Percentiles rank a stretch among this genome's conserved stretches.
Conservation (phyloP, 2,797 vertebrate genomes). For the Pangasius mekongensis region DNA sequence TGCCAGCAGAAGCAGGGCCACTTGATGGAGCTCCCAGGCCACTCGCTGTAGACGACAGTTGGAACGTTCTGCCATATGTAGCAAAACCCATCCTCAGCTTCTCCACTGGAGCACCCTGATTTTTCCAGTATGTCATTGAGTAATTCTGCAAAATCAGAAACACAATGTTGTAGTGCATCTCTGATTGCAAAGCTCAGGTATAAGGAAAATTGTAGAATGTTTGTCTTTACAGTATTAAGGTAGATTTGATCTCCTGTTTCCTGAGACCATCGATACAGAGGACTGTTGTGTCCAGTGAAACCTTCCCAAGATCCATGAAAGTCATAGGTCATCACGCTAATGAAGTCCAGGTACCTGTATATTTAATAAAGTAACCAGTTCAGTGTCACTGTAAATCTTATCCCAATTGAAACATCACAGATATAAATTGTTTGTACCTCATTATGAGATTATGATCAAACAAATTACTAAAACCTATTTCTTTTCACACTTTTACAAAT, state of each 20-base stretch:
- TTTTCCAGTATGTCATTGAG: slow-evolving; percentile 79
- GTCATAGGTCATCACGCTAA: slow-evolving; percentile 82
- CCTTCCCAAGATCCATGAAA: slow-evolving; percentile 79
- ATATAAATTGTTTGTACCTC: neutral
- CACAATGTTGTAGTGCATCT: neutral
- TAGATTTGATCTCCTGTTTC: slow-evolving; percentile 68
- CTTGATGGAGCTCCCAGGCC: slow-evolving; percentile 65
- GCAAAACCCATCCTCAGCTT: slow-evolving; percentile 82
- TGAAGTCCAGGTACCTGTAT: slow-evolving; percentile 78
- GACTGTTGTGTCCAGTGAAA: slow-evolving; percentile 80
- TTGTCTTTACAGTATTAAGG: slow-evolving; percentile 73
- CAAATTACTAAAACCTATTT: neutral
- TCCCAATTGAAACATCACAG: neutral
- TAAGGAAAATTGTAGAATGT: neutral
- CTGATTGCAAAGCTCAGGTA: neutral
- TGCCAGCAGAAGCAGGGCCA: slow-evolving; percentile 71
- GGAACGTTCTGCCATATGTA: slow-evolving; percentile 78
- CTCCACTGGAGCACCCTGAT: slow-evolving; percentile 73
- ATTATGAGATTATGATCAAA: neutral
- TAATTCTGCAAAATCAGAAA: slow-evolving; percentile 66
- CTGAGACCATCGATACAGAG: slow-evolving; percentile 70
- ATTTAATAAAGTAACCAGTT: neutral
- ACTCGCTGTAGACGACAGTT: slow-evolving; percentile 59
- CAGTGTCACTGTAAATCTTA: neutral
- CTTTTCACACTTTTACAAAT: no score